Base-by-base conservation (phyloP, 1,140 invertebrate genomes). In the Scylla paramamosain region DNA sequence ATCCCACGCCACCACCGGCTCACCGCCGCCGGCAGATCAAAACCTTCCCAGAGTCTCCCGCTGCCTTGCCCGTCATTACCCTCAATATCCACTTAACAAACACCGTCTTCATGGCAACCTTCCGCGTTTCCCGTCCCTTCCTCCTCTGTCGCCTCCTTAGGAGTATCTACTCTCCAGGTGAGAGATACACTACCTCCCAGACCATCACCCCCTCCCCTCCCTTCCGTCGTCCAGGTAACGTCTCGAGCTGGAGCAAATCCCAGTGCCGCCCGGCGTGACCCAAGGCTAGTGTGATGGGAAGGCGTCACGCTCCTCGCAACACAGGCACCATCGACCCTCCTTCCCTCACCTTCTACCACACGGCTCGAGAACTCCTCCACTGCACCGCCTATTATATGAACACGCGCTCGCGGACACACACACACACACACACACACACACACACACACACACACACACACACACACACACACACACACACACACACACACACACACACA, bases 401-500 rank as follows among this genome's bases (percentile, higher is more conserved):
- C 29, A 31, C 31, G 20, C 77, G 7, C 77, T 3, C 77, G 7
- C 77, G 7, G 1, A 82, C 77, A 82, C 77, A 87, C 28, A 39
- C 86, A 87, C 86, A 39, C 86, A 87, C 86, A 39, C 28, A 87
- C 86, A 39, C 86, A 87, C 86, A 39, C 31, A 87, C 25, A 39
- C 25, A 87, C 31, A 87, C 31, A 87, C 31, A 87, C 31, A 87
- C 31, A 84, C n/a, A 84, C n/a, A 84, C n/a, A 84, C n/a, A 84
- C n/a, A 84, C n/a, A 84, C 0, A 84, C 0, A 84, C 20, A 84
- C 20, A 6, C 20, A 84, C 20, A 84, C 20, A 84, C 20, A 84
- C 20, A 77, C 59, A 77, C 59, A 84, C 82, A 84, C 82, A 84
- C 82, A 84, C 82, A 84, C 82, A 84, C 82, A 84, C 82, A 84